Base-by-base conservation (phyloP, 2,888 invertebrate species). In the Leucophora obtusa region DNA sequence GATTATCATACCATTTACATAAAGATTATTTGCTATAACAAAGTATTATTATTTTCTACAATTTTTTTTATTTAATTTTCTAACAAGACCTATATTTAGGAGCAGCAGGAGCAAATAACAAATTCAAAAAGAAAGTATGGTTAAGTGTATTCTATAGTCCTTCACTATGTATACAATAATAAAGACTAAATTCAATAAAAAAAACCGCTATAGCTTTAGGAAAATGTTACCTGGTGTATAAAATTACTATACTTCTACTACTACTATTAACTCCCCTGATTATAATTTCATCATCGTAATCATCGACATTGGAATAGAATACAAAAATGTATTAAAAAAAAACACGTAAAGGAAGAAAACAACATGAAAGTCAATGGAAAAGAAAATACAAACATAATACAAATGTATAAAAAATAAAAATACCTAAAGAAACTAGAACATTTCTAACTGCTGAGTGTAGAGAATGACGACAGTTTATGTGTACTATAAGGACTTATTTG, bases 231-330 rank as follows among this genome's bases (percentile, higher is more conserved):
- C 88, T 87, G 88, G 88, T 87, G 88, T 85, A 87, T 85, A 85
- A 86, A 88, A 87, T 88, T 88, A 81, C 81, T 70, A 85, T 84
- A 86, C 86, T 65, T 50, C 7, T 28, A 28, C 28, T 6, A 28
- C 28, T 28, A 28, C 28, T 28, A 21, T 21, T 69, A 76, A 87
- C 87, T 88, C 87, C 86, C 87, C 85, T 87, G 89, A 86, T 88
- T 88, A 88, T 88, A 88, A 88, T 88, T 88, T 88, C 87, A 88
- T 88, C 87, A 88, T 87, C 84, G 85, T 86, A 85, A 85, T 85
- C 86, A 85, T 83, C 84, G 84, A 81, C 82, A 84, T 70, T 69
- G 50, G 14, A 47, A 47, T 47, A 47, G 43, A 69, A 77, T 24
- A 43, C 58, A 17, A 43, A 50, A 60, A 47, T 10, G 54, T 54